Conservation (phyloP, 2,888 invertebrate species). For the Epirrita christyi region DNA sequence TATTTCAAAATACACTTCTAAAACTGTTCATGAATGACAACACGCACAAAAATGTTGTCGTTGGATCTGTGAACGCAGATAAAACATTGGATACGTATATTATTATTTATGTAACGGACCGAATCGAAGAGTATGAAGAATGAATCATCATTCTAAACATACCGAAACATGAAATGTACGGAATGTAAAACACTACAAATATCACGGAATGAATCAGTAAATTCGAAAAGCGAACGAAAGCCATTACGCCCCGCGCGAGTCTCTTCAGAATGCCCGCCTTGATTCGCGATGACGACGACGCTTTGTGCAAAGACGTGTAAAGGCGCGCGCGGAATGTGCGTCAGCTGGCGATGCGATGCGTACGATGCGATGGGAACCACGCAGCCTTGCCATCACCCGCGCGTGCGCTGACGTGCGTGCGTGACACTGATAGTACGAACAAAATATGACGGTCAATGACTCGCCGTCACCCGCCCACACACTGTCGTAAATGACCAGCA, state of each 20-base stretch:
- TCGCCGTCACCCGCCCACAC: slow-evolving; percentile 30
- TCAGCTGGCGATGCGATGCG: too few species aligned
- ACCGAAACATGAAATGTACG: slow-evolving; percentile 45
- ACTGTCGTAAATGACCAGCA: background rate
- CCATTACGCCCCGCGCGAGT: slow-evolving; percentile 27
- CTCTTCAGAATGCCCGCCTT: slow-evolving; percentile 23
- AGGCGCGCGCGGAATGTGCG: slow-evolving; percentile 12
- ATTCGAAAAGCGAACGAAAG: slow-evolving; percentile 45
- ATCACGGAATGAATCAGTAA: slow-evolving; percentile 46
- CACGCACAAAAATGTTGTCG: slow-evolving; percentile 10
- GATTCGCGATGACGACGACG: slow-evolving; percentile 16
- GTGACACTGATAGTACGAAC: too few species aligned
- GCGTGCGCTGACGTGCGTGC: background rate
- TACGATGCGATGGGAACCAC: too few species aligned
- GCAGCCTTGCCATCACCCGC: too few species aligned
- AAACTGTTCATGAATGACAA: background rate
- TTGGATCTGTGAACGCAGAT: background rate
- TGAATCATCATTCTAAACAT: slow-evolving; percentile 42
- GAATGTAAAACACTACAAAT: slow-evolving; percentile 50
- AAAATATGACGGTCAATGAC: slow-evolving; percentile 8
- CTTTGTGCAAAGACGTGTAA: too few species aligned
- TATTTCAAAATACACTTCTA: too few species aligned
- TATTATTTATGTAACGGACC: slow-evolving; percentile 5
- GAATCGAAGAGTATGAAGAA: slow-evolving; percentile 27
- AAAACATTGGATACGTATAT: too few species aligned